These are phyloP conservation scores for Steinernema scapterisci DNA, from an alignment of 2,888 invertebrate species.

Conservation along the genomic window DNA sequence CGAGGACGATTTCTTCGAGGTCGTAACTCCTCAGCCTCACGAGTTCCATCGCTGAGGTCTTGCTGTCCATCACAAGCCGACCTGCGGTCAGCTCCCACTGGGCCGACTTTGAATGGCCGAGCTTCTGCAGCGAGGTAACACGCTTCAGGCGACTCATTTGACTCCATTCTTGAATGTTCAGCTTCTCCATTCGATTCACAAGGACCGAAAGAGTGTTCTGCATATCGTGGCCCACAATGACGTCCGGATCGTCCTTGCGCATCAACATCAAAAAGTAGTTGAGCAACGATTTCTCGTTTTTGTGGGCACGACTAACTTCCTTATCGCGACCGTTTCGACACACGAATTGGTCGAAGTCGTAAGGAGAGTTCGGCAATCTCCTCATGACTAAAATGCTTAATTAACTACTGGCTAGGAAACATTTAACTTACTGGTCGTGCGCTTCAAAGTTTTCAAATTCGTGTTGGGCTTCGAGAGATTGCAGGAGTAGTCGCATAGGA, in stretches of 20 bases:
- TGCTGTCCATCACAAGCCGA: slow-evolving; percentile 59
- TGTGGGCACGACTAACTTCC: not conserved
- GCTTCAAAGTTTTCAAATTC: slow-evolving; percentile 41
- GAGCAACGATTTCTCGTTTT: slow-evolving; percentile 82
- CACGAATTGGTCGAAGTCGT: slow-evolving; percentile 83
- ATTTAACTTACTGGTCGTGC: slow-evolving; percentile 44
- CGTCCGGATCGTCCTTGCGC: slow-evolving; percentile 86
- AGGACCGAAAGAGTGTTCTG: slow-evolving; percentile 88
- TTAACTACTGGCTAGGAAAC: not conserved
- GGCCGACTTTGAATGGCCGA: slow-evolving; percentile 56
- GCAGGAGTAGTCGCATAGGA: slow-evolving; percentile 45
- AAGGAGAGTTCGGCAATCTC: slow-evolving; percentile 78
- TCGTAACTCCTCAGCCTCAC: slow-evolving; percentile 90
- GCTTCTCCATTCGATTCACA: slow-evolving; percentile 78
- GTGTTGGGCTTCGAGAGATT: slow-evolving; percentile 45
- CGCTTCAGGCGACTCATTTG: slow-evolving; percentile 84
- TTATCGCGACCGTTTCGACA: slow-evolving; percentile 69
- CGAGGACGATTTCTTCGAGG: slow-evolving; percentile 74
- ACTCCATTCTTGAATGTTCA: slow-evolving; percentile 85
- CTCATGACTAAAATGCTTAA: slow-evolving; percentile 76
- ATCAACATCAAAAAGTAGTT: slow-evolving; percentile 85
- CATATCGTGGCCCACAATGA: slow-evolving; percentile 91
- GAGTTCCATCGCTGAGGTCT: slow-evolving; percentile 85
- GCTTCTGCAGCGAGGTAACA: slow-evolving; percentile 66
- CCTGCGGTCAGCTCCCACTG: slow-evolving; percentile 65